Evolutionary conservation across 2,113 vertebrate genomes (phyloP), one percentile per base, ranked within the genome.

Genomic region (Barnardius zonarius): DNA sequence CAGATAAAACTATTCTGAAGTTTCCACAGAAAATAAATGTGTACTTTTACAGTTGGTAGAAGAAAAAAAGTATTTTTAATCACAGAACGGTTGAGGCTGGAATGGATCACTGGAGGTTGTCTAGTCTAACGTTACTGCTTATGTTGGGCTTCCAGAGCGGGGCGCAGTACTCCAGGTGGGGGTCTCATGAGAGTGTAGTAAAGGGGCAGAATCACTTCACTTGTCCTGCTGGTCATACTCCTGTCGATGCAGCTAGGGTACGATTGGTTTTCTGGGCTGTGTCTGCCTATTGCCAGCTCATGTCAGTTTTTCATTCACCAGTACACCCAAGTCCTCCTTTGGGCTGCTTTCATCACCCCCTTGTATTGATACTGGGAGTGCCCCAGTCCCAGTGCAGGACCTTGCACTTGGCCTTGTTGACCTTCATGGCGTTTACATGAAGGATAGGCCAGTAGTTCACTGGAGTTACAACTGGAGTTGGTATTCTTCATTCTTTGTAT

Each of bases 201-300:
- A 41, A 67, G 31, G 15, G 23, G 6, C 9, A 75, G 33, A 35
- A 59, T 75, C 39, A 0, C 28, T 35, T 83, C 28, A 8, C 23
- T 77, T 1, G 0, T 2, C 62, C 46, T 72, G 55, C 62, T 88
- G 72, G 11, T 15, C 57, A 17, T 2, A 0, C 0, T 12, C 3
- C 39, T 48, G 3, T 27, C 28, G 22, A 19, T 86, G 55, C 48
- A 77, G n/a, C 23, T 33, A 62, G 35, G 23, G 5, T 18, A 5
- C 0, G 0, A 5, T 17, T 75, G 49, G 17, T 11, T 2, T 39
- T 67, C 35, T 48, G 14, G 14, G 49, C 62, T 70, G 19, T 0
- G 1, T 3, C 11, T 1, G 0, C 12, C 16, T 17, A 0, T 8
- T 51, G 33, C 13, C 0, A 1, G 14, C 2, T 88, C 51, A 5